These are phyloP conservation scores for Ictidomys tridecemlineatus DNA, from an alignment of 2,113 vertebrate species.

Conservation along the genomic window DNA sequence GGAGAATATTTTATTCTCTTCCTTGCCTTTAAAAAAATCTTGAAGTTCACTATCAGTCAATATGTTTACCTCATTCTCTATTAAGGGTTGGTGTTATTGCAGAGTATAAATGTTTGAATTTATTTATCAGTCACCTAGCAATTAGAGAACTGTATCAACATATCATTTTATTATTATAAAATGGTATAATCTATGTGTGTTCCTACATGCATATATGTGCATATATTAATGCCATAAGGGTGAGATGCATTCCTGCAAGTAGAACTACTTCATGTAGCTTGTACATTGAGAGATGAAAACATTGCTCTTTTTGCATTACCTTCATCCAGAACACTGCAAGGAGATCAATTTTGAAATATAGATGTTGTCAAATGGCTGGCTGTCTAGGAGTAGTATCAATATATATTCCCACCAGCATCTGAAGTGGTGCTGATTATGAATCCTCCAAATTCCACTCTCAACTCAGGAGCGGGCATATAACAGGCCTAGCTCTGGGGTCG, in stretches of 20 bases:
- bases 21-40: background rate
- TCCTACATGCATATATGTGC: too few relatives aligned
- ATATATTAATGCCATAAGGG: too few relatives aligned
- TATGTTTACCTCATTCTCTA: background rate
- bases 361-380: background rate
- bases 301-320: background rate
- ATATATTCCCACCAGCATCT: background rate
- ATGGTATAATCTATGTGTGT: too few relatives aligned
- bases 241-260: background rate
- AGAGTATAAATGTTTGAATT: background rate
- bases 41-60: background rate
- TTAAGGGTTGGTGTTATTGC: background rate
- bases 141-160: too few relatives aligned
- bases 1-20: too few relatives aligned
- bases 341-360: background rate
- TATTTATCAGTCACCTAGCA: background rate
- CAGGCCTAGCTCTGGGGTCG: too few relatives aligned
- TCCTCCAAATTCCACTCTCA: background rate
- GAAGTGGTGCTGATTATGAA: background rate
- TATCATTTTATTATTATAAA: too few relatives aligned
- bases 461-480: background rate
- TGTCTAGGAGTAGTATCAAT: background rate
- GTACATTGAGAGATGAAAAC: background rate
- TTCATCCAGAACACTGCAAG: too few relatives aligned
- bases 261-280: too few relatives aligned